Evolutionary conservation across 2,797 vertebrate genomes (phyloP).

Genomic region (Saxicola maurus): DNA sequence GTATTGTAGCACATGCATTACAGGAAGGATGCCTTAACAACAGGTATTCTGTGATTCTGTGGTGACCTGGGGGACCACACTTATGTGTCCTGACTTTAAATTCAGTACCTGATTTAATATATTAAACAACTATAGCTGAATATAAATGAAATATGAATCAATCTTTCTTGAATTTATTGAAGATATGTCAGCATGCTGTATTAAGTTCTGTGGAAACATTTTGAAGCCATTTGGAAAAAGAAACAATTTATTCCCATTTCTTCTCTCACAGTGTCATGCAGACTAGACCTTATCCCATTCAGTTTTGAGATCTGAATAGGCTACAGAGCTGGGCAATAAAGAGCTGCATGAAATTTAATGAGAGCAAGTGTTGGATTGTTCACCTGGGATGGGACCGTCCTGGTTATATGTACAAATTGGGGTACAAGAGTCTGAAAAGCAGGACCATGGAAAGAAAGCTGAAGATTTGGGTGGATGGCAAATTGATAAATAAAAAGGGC

Average conservation of each 20-base stretch:
- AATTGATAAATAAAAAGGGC: neutral
- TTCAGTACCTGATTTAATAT: neutral
- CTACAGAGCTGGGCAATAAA: neutral
- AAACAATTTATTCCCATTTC: neutral
- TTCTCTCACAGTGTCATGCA: neutral
- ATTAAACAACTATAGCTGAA: neutral
- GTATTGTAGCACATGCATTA: rapidly evolving
- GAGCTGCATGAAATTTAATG: rapidly evolving
- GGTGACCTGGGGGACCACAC: neutral
- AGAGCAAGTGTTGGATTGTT: neutral
- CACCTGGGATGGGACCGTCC: neutral
- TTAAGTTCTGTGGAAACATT: neutral
- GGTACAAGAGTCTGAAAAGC: rapidly evolving
- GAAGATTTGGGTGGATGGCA: neutral
- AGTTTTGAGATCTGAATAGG: neutral
- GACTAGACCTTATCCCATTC: neutral
- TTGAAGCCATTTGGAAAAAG: neutral
- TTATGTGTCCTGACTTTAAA: neutral
- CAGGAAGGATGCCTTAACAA: neutral
- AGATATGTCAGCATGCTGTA: neutral
- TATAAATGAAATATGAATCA: neutral
- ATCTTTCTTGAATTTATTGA: neutral
- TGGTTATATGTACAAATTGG: neutral
- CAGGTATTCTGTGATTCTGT: neutral
- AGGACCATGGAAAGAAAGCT: neutral